Percentiles rank a stretch among this genome's conserved stretches.
Evolutionary conservation across 2,888 invertebrate genomes (phyloP).

Genomic region (Tuberolachnus salignus): DNA sequence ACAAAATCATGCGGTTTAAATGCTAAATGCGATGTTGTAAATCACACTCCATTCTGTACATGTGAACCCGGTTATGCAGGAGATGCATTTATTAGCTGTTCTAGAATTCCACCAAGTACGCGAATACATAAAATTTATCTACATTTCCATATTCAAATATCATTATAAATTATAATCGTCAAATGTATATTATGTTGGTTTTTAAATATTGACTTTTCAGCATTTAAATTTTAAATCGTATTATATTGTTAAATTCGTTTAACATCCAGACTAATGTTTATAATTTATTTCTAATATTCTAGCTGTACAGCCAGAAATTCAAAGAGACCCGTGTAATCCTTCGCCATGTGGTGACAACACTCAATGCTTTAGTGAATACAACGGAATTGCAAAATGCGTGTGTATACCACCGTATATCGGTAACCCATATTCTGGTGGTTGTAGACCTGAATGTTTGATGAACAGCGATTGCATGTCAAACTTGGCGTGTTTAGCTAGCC

Average conservation of each 20-base stretch:
- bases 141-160: too few relatives aligned
- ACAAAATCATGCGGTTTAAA: slow-evolving; percentile 77
- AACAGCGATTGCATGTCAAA: slow-evolving; percentile 81
- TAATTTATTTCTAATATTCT: slow-evolving; percentile 43
- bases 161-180: too few relatives aligned
- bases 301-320: slow-evolving; percentile 60
- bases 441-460: slow-evolving; percentile 82
- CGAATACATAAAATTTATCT: slow-evolving; percentile 26
- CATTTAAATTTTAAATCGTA: too few relatives aligned
- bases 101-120: slow-evolving; percentile 66
- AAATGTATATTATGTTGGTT: too few relatives aligned
- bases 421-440: slow-evolving; percentile 84
- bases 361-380: slow-evolving; percentile 71
- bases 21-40: slow-evolving; percentile 78
- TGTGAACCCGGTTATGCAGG: slow-evolving; percentile 79
- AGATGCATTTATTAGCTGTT: slow-evolving; percentile 83
- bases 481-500: slow-evolving; percentile 80
- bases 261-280: background rate
- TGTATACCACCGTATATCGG: slow-evolving; percentile 88
- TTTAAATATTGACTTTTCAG: too few relatives aligned
- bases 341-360: slow-evolving; percentile 87
- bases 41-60: slow-evolving; percentile 81
- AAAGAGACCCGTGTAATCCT: slow-evolving; percentile 73
- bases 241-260: too few relatives aligned
- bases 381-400: slow-evolving; percentile 75